These are phyloP conservation scores for Ochropleura plecta DNA, from an alignment of 2,888 invertebrate genomes.

Conservation along the genomic window DNA sequence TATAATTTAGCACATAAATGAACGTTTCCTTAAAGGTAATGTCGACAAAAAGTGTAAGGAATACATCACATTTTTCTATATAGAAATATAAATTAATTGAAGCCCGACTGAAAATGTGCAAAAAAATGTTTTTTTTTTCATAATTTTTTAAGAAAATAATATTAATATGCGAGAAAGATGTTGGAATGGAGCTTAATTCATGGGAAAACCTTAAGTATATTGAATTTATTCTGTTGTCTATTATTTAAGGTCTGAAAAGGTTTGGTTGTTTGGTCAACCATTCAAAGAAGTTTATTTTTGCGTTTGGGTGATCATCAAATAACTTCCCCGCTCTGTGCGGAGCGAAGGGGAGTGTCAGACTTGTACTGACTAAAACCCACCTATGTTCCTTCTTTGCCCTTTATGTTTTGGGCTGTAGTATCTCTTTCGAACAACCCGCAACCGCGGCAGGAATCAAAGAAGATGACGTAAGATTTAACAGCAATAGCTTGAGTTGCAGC, in stretches of 20 bases:
- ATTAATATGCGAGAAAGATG: not conserved
- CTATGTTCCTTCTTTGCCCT: too few species aligned
- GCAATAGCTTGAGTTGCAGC: not conserved
- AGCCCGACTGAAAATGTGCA: conserved; percentile 44
- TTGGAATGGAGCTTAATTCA: not conserved
- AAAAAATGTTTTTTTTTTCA: conserved; percentile 2
- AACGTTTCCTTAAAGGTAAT: conserved; percentile 50
- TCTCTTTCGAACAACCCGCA: too few species aligned
- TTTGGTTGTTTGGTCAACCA: not conserved
- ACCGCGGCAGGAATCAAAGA: not conserved
- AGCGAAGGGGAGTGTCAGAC: too few species aligned
- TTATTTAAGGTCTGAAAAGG: not conserved
- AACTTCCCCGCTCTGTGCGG: too few species aligned
- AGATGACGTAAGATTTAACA: not conserved
- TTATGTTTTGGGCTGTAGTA: too few species aligned
- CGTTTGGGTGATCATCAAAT: too few species aligned
- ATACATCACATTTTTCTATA: conserved; percentile 46
- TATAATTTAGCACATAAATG: conserved; percentile 42
- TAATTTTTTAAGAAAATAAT: not conserved
- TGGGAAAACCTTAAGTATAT: not conserved
- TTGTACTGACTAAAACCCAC: too few species aligned
- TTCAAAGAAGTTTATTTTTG: not conserved
- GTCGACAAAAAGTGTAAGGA: conserved; percentile 46
- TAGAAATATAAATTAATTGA: conserved; percentile 48
- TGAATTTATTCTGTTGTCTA: not conserved